These are phyloP conservation scores for Oxycera nigricornis DNA, from an alignment of 2,888 invertebrate genomes.

Conservation along the genomic window DNA sequence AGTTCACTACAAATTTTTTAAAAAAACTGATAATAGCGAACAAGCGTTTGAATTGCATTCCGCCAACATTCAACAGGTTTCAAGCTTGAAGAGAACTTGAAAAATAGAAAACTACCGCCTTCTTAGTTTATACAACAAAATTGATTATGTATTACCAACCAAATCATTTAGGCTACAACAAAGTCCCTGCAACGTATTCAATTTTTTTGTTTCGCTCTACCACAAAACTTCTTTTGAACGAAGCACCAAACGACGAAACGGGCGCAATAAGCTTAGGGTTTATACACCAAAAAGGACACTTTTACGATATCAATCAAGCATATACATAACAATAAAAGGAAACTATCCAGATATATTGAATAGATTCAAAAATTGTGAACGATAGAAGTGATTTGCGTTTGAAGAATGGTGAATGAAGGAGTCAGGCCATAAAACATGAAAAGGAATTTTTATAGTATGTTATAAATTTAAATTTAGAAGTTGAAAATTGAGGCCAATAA, in stretches of 20 bases:
- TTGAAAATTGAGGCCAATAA: constrained; percentile 9
- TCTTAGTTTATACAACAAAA: too few relatives aligned
- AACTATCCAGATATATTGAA: constrained; percentile 30
- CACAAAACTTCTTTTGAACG: too few relatives aligned
- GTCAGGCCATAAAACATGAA: constrained; percentile 4
- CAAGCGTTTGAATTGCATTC: too few relatives aligned
- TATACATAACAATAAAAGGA: not conserved
- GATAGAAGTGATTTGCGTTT: not conserved
- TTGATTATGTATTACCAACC: too few relatives aligned
- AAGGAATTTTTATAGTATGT: not conserved
- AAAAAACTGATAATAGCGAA: too few relatives aligned
- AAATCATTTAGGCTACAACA: too few relatives aligned
- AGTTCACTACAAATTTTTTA: too few relatives aligned
- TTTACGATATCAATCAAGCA: constrained; percentile 21
- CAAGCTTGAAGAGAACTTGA: too few relatives aligned
- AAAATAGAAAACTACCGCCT: too few relatives aligned
- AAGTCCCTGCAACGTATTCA: too few relatives aligned
- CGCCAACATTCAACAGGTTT: too few relatives aligned
- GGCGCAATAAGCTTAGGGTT: not conserved
- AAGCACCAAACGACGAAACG: not conserved
- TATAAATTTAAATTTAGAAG: constrained; percentile 14
- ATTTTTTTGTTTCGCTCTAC: too few relatives aligned
- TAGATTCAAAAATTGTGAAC: constrained; percentile 13
- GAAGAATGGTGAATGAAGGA: not conserved
- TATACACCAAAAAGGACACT: constrained; percentile 32